Percentiles rank a stretch among this genome's conserved stretches.
Evolutionary conservation across 2,113 vertebrate genomes (phyloP).

Genomic region (Peromyscus leucopus): DNA sequence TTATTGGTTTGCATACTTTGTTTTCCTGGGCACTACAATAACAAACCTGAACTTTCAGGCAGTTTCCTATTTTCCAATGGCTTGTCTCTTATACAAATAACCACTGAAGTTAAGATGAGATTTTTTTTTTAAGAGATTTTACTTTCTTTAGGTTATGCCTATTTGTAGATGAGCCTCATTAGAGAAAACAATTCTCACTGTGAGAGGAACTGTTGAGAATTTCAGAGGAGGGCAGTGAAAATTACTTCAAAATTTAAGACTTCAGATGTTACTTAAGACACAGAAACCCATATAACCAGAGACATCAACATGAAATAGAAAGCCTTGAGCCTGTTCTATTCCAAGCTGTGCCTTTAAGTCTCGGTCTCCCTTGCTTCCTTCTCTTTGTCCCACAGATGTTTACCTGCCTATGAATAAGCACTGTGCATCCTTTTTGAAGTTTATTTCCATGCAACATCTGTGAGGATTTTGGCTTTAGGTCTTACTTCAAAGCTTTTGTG

Average conservation of each 20-base stretch:
- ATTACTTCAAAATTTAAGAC: conserved; percentile 57
- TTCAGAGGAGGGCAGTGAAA: conserved; percentile 48
- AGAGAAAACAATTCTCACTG: conserved; percentile 56
- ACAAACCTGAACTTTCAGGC: neutral
- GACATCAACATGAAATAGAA: conserved; percentile 65
- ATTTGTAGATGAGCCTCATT: conserved; percentile 31
- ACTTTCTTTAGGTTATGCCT: neutral
- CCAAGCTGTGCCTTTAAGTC: conserved; percentile 55
- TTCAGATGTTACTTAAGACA: conserved; percentile 30
- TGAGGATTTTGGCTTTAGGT: conserved; percentile 76
- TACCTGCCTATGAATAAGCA: conserved; percentile 71
- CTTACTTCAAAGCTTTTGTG: conserved; percentile 73
- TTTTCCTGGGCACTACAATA: neutral
- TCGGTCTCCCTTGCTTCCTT: neutral
- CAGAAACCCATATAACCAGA: conserved; percentile 58
- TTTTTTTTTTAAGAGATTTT: conserved; percentile 12
- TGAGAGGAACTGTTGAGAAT: conserved; percentile 27
- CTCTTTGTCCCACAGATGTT: conserved; percentile 70
- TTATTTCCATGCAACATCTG: conserved; percentile 78
- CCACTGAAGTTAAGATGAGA: neutral
- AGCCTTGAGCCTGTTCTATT: conserved; percentile 51
- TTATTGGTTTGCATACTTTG: neutral
- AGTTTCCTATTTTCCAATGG: neutral
- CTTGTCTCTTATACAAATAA: neutral
- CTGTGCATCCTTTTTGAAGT: conserved; percentile 71